Evolutionary conservation across 2,888 invertebrate species (phyloP).

Genomic region (Melanargia galathea): DNA sequence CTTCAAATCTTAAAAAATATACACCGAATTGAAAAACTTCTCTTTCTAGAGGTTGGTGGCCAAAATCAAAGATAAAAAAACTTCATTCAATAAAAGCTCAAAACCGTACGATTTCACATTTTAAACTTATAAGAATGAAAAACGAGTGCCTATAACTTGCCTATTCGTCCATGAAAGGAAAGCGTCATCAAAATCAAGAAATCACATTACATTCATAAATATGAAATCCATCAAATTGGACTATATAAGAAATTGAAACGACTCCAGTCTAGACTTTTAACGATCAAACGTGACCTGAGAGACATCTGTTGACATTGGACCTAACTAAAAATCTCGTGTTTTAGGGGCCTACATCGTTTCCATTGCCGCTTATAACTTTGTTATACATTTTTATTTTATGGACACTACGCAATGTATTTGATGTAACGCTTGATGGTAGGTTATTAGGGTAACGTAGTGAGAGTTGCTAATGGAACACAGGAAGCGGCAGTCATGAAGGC

Average conservation of each 20-base stretch:
- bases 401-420: constrained; percentile 29
- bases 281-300: constrained; percentile 37
- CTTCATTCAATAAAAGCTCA: too few species aligned
- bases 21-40: too few species aligned
- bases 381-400: not conserved
- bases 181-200: not conserved
- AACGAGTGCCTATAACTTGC: too few species aligned
- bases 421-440: constrained; percentile 11
- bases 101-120: too few species aligned
- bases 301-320: constrained; percentile 30
- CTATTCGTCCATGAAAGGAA: too few species aligned
- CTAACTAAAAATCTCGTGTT: constrained; percentile 18
- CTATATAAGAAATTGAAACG: constrained; percentile 38
- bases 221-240: constrained; percentile 21
- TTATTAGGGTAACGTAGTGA: constrained; percentile 33
- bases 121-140: too few species aligned
- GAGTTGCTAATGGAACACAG: constrained; percentile 66
- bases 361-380: constrained; percentile 19
- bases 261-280: constrained; percentile 42
- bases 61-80: too few species aligned
- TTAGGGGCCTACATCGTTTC: constrained; percentile 4
- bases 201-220: not conserved
- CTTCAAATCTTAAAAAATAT: too few species aligned
- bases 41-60: too few species aligned
- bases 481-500: constrained; percentile 68